Percentiles rank a stretch among this genome's conserved stretches.
phyloP scores from a whole-genome alignment of 2,113 vertebrate genomes.

The Aspiorhynchus laticeps region DNA sequence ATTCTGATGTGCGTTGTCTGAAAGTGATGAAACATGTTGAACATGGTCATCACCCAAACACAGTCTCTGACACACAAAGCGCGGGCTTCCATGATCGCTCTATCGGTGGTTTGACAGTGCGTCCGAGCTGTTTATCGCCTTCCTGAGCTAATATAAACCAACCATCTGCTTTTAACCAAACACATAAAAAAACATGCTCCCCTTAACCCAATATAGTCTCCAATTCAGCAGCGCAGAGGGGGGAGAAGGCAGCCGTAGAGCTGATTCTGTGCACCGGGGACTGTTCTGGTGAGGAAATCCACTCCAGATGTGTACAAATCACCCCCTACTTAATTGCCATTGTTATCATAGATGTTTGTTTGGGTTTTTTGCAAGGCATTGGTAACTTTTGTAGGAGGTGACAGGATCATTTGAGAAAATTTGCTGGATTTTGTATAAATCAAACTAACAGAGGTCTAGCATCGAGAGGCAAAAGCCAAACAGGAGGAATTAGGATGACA shows the following conservation, averaged over 20 bases:
- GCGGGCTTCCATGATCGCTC: conserved; percentile 10
- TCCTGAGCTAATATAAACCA: conserved; percentile 63
- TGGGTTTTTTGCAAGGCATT: conserved; percentile 33
- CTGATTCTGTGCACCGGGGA: conserved; percentile 43
- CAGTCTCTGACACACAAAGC: neutral
- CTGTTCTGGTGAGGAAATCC: conserved; percentile 68
- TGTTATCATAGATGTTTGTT: conserved; percentile 56
- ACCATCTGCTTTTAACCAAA: conserved; percentile 73
- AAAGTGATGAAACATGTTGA: neutral
- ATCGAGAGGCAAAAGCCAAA: neutral
- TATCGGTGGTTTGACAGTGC: conserved; percentile 44
- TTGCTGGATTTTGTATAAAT: neutral
- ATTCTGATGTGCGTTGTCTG: neutral
- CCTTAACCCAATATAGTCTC: conserved; percentile 39
- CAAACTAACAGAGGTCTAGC: neutral
- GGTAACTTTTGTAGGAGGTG: conserved; percentile 11
- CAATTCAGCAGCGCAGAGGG: conserved; percentile 31
- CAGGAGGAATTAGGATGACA: conserved; percentile 54
- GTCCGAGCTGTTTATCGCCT: conserved; percentile 65
- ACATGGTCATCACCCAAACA: neutral
- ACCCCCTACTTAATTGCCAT: conserved; percentile 64
- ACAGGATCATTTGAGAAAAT: neutral
- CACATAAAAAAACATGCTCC: conserved; percentile 63
- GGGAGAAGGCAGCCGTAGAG: conserved; percentile 32
- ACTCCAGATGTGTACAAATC: conserved; percentile 78